These are phyloP conservation scores for Eurypyga helias DNA, from an alignment of 2,113 vertebrate genomes.

Conservation along the genomic window DNA sequence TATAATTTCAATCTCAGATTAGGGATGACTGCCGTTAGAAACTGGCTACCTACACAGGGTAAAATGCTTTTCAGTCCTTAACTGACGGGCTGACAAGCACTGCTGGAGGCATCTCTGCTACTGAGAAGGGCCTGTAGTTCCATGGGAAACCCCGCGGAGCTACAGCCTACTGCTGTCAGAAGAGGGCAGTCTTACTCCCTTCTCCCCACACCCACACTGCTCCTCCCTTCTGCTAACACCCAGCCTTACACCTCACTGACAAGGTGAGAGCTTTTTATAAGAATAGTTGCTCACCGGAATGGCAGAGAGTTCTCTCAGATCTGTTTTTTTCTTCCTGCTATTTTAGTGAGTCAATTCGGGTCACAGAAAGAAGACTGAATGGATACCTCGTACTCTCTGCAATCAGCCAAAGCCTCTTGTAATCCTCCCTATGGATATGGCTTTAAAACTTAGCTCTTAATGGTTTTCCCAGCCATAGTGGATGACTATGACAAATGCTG, in stretches of 20 bases:
- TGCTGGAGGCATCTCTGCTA: neutral
- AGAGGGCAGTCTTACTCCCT: neutral
- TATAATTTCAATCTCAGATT: neutral
- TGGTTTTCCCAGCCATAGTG: neutral
- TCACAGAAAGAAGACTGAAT: neutral
- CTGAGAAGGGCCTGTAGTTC: neutral
- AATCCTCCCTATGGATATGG: neutral
- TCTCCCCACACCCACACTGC: neutral
- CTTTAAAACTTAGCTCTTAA: neutral
- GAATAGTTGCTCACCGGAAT: neutral
- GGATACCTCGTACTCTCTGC: neutral
- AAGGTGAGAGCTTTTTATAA: neutral
- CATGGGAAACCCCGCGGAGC: rapidly evolving
- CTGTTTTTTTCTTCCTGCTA: neutral
- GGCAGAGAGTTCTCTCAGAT: neutral
- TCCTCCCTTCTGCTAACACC: neutral
- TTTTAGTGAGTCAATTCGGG: neutral
- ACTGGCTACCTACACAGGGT: neutral
- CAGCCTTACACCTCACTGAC: neutral
- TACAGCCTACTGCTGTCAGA: neutral
- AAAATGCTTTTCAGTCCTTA: neutral
- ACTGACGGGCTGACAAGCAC: neutral
- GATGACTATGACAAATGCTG: neutral
- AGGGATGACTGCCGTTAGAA: neutral
- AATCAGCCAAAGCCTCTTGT: neutral